Evolutionary conservation across 1,140 invertebrate species (phyloP), one percentile per base, ranked within the genome.

Genomic region (Adelges cooleyi): DNA sequence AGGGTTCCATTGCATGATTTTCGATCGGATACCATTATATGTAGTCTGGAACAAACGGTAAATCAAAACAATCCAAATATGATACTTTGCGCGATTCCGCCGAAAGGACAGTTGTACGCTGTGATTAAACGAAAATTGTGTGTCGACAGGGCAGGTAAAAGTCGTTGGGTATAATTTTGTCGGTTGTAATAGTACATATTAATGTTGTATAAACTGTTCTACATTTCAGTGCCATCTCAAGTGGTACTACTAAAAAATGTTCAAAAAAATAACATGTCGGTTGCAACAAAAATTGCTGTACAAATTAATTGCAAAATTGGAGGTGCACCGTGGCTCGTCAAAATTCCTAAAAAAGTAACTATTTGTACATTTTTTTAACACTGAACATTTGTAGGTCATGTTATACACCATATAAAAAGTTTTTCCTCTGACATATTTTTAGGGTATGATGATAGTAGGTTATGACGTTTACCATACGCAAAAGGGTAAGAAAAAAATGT

Each of bases 241-340:
- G 85, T 92, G 15, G 78, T 92, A 1, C 73, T 85, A 0, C 71
- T 72, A 0, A 80, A 78, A 23, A 81, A 76, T 54, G 78, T 89
- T 44, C 74, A 74, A 5, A 80, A 78, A 40, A 65, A 67, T 5
- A 71, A 78, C 0, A 81, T 87, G 79, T 86, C 85, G 2, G 85
- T 95, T 38, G 87, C 87, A 0, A 92, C 90, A 0, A 96, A 96
- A 67, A 70, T 95, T 11, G 84, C 81, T 0, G 86, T 90, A 51
- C 87, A 90, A 73, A 82, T 96, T 66, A 91, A 90, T 72, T 90
- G 87, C 67, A 96, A 96, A 78, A 74, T 94, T 2, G 92, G 91
- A 18, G 92, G 91, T 0, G 82, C 86, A 6, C 84, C 92, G 0
- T 96, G 92, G 92, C 78, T 76, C 1, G 76, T 91, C 4, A 71